Evolutionary conservation across 2,888 invertebrate genomes (phyloP), one percentile per base, ranked within the genome.

Genomic region (Terebella lapidaria): DNA sequence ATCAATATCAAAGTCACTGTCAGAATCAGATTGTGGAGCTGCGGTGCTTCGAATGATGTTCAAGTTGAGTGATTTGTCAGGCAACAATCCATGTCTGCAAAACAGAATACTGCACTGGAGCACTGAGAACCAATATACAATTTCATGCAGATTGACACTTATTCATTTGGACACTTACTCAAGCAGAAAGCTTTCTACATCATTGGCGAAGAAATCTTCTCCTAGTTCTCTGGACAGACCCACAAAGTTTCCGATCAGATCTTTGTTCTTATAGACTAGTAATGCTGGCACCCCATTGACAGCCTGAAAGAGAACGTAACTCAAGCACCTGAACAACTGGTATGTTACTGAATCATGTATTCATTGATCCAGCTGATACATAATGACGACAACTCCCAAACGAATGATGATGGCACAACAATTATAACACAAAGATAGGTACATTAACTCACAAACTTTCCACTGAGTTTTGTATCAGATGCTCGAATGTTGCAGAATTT

Each of bases 231-330:
- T 88, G 0, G 89, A 87, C 18, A 97, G 77, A 57, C 90, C 86
- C 1, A 96, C 88, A 83, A 94, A 95, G 81, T 94, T 96, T 0
- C 94, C 94, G 74, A 96, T 88, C 3, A 95, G 83, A 74, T 90
- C 89, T 2, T 93, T 92, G 46, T 85, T 88, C 82, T 93, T 94
- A 79, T 97, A 97, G 0, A 92, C 88, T 42, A 96, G 83, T 57
- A 97, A 80, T 1, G 96, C 94, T 18, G 97, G 97, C 0, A 96
- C 87, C 25, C 94, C 96, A 71, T 67, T 70, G 28, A 62, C 63
- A 18, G 68, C 63, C 71, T 73, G 59, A 49, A 49, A 49, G 15
- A 49, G 10, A 35, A 35, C 10, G 35, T 10, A 15, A 35, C 18
- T 35, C 10, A 35, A 35, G 35, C 35, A 35, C 35, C 35, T 35